phyloP scores from a whole-genome alignment of 2,797 vertebrate genomes.

The Tenualosa thibaudeaui region DNA sequence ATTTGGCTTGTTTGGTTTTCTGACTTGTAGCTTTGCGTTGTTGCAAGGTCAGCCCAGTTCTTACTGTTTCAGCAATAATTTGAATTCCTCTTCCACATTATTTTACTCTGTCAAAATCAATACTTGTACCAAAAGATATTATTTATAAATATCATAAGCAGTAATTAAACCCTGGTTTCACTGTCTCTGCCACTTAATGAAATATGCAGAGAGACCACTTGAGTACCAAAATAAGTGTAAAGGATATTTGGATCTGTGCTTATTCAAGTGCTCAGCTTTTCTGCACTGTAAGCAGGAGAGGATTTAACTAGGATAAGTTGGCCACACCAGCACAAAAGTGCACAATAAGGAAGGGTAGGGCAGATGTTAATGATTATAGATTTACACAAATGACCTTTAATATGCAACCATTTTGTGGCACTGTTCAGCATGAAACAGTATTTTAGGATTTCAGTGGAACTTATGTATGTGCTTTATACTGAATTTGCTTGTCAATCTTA shows the following conservation, averaged over 20 bases:
- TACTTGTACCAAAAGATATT: constrained; percentile 72
- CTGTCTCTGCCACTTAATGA: constrained; percentile 62
- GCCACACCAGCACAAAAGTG: constrained; percentile 74
- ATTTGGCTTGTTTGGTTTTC: background rate
- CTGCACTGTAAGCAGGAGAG: constrained; percentile 75
- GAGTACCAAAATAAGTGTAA: constrained; percentile 42
- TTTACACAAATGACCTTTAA: constrained; percentile 72
- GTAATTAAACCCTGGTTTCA: constrained; percentile 71
- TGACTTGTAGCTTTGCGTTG: background rate
- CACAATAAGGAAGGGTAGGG: constrained; percentile 77
- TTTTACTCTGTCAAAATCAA: constrained; percentile 68
- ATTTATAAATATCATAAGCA: constrained; percentile 68
- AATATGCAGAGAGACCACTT: constrained; percentile 53
- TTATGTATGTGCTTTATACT: background rate
- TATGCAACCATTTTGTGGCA: constrained; percentile 58
- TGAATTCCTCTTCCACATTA: constrained; percentile 63
- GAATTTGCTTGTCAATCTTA: background rate
- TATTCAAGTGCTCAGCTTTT: constrained; percentile 62
- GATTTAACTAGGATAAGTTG: constrained; percentile 80
- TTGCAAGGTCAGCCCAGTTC: constrained; percentile 68
- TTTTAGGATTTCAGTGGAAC: background rate
- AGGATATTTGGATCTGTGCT: constrained; percentile 38
- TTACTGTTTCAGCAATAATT: constrained; percentile 71
- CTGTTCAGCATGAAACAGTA: background rate
- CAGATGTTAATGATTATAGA: constrained; percentile 84